Percentiles rank a stretch among this genome's conserved stretches.
phyloP scores from a whole-genome alignment of 2,797 vertebrate species.

The Amazona finschi region DNA sequence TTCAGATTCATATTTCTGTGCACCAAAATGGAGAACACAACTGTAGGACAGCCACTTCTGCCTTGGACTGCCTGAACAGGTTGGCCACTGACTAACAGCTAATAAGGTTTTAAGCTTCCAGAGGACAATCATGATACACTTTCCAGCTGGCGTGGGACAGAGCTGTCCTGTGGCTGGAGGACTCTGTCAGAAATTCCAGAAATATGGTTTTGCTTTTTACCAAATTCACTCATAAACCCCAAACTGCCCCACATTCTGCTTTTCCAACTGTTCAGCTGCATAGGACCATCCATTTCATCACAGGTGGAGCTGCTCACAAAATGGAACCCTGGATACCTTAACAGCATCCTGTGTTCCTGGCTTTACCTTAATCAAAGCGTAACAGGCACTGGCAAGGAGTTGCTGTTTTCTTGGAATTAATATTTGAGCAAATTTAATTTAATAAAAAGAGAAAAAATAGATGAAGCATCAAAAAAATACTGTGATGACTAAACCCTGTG shows the following conservation, averaged over 20 bases:
- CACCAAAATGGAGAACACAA: neutral
- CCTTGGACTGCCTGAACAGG: neutral
- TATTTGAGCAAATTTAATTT: neutral
- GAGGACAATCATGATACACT: neutral
- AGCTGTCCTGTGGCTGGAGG: neutral
- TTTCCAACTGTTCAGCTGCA: neutral
- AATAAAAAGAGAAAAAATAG: neutral
- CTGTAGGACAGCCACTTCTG: neutral
- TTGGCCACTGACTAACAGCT: neutral
- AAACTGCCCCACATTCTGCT: neutral
- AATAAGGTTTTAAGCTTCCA: neutral
- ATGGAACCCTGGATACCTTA: neutral
- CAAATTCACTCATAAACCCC: neutral
- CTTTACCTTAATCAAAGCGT: neutral
- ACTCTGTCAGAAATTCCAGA: neutral
- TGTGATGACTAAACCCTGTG: accelerated
- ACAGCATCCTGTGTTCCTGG: neutral
- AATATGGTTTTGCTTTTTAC: neutral
- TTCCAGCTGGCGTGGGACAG: neutral
- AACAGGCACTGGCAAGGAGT: neutral
- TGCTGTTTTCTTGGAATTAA: neutral
- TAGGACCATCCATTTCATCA: neutral
- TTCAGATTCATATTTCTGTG: neutral
- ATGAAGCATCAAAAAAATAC: neutral
- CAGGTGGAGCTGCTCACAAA: neutral